Evolutionary conservation across 2,888 invertebrate genomes (phyloP), one percentile per base, ranked within the genome.

Genomic region (Eumerus sabulonum): DNA sequence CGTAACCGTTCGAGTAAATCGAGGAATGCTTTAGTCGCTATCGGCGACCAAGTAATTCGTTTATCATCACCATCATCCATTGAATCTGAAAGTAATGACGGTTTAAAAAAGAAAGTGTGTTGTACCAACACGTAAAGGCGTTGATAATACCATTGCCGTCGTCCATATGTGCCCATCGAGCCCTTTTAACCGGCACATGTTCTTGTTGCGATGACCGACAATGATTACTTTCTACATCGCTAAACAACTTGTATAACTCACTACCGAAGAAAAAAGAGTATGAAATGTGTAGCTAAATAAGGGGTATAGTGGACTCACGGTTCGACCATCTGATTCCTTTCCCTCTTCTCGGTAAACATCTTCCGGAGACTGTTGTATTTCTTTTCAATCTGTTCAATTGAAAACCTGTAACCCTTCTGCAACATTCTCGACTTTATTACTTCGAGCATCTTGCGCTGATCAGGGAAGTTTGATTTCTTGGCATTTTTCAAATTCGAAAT

Each of bases 321-420:
- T 9, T 79, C 79, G 1, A 79, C 51, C 1, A 14, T 1, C 44
- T 68, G 64, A 35, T 79, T 79, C 13, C 40, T 64, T 12, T 56
- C 40, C 17, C 40, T 74, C 42, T 79, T 79, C 1, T 70, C 64
- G 0, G 11, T 45, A 35, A 64, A 79, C 74, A 79, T 79, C 18
- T 79, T 68, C n/a, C 45, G 59, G 0, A 79, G 70, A n/a, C 54
- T 68, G 12, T 70, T 68, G 40, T 64, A 79, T 9, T 79, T 79
- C 9, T n/a, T 27, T 7, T 74, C 64, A 36, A 70, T 60, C 1
- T 79, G 74, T 0, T 60, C 54, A 1, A 47, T 1, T 9, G 38
- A 59, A 1, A 79, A 79, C 0, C 4, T 14, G 12, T 68, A 79
- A 12, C 44, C 18, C 1, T 64, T 51, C 18, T 70, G 44, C 1